phyloP scores from a whole-genome alignment of 2,113 vertebrate genomes.

The Myotis lucifugus region DNA sequence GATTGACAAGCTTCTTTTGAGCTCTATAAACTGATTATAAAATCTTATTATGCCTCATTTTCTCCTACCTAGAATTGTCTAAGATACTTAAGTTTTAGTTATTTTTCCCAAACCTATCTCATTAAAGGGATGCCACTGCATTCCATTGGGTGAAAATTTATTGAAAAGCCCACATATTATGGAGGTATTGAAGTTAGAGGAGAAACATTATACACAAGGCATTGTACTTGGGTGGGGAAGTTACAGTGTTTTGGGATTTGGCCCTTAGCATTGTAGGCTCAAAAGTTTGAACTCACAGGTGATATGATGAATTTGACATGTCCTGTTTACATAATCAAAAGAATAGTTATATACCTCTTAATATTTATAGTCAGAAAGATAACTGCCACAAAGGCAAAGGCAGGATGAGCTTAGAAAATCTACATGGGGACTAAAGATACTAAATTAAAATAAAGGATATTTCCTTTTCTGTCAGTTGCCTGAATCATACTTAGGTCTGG shows the following conservation, averaged over 20 bases:
- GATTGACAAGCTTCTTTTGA: conserved; percentile 37
- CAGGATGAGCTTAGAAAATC: neutral
- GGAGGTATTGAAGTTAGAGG: neutral
- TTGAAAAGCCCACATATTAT: neutral
- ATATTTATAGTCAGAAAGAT: neutral
- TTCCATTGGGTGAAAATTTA: neutral
- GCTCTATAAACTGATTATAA: conserved; percentile 16
- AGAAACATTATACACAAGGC: neutral
- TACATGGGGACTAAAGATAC: neutral
- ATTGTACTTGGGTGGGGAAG: neutral
- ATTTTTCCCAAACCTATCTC: neutral
- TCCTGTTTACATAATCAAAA: neutral
- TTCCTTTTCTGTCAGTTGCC: conserved; percentile 81
- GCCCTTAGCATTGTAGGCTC: neutral
- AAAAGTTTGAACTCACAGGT: neutral
- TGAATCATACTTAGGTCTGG: conserved; percentile 83
- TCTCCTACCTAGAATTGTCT: conserved; percentile 17
- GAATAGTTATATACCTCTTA: neutral
- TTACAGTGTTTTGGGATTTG: neutral
- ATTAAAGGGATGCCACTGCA: neutral
- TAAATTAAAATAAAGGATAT: conserved; percentile 60
- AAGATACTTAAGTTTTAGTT: conserved; percentile 14
- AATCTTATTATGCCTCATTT: neutral
- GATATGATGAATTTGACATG: neutral
- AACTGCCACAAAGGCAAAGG: neutral